Conservation (phyloP, 2,797 vertebrate genomes). For the Clarias platycephalus region DNA sequence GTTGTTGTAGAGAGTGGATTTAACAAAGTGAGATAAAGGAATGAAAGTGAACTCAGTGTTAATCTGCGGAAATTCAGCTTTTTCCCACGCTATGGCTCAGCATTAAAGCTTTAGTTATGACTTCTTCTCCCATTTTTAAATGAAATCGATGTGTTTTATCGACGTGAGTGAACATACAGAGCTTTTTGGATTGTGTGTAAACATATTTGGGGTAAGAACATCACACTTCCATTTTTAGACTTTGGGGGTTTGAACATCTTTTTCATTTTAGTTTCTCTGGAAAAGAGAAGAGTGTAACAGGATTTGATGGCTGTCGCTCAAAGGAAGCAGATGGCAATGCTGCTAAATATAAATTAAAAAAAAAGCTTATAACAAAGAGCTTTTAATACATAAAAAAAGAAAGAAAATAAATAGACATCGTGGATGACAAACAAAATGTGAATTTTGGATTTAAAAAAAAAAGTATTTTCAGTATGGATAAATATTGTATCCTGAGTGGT, state of each 20-base stretch:
- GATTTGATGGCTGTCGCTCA: conserved; percentile 39
- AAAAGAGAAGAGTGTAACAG: conserved; percentile 10
- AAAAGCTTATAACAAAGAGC: neutral
- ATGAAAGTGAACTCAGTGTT: too few species aligned
- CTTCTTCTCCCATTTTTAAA: neutral
- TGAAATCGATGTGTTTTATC: neutral
- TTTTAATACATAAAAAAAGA: neutral
- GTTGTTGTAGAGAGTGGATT: neutral
- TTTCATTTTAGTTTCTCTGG: neutral
- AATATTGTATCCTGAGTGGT: neutral
- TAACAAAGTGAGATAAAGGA: neutral
- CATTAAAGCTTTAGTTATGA: neutral
- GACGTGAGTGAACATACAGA: neutral
- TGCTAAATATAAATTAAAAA: conserved; percentile 26
- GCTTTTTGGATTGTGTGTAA: neutral
- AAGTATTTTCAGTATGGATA: too few species aligned
- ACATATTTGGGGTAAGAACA: neutral
- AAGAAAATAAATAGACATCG: neutral
- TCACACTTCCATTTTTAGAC: neutral
- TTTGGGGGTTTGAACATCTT: too few species aligned
- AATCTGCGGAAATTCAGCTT: neutral
- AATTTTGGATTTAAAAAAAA: neutral
- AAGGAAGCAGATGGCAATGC: neutral
- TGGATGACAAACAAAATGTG: neutral
- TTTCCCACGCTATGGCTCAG: neutral